Evolutionary conservation across 2,888 invertebrate genomes (phyloP).

Genomic region (Lobophora halterata): DNA sequence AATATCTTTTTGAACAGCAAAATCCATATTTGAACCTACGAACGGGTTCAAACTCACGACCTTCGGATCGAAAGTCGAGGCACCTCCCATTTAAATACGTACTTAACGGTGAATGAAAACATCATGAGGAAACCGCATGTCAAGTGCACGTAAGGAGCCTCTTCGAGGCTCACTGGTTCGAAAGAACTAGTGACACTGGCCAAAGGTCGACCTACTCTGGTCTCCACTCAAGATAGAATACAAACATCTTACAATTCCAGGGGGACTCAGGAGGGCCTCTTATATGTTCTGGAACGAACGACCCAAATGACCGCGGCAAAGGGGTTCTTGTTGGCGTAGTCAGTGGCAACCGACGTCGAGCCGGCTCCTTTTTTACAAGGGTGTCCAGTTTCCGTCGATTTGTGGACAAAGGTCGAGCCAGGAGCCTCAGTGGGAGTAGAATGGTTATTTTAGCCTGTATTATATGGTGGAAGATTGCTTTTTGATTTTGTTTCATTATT

Average conservation of each 20-base stretch:
- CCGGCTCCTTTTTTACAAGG: conserved; percentile 39
- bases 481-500: conserved; percentile 47
- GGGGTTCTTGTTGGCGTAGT: conserved; percentile 47
- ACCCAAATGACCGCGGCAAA: conserved; percentile 37
- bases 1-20: too few relatives aligned
- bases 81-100: too few relatives aligned
- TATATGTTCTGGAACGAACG: conserved; percentile 45
- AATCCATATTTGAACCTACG: too few relatives aligned
- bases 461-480: conserved; percentile 37
- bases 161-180: too few relatives aligned
- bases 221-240: too few relatives aligned
- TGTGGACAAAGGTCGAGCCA: conserved; percentile 11
- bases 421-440: neutral
- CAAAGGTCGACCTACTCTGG: too few relatives aligned
- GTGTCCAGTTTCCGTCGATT: conserved; percentile 31
- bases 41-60: too few relatives aligned
- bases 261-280: conserved; percentile 66
- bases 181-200: too few relatives aligned
- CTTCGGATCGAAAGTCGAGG: too few relatives aligned
- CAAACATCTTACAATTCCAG: conserved; percentile 39
- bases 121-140: too few relatives aligned
- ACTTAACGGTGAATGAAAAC: too few relatives aligned
- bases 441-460: conserved; percentile 21
- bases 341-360: conserved; percentile 11
- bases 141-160: too few relatives aligned